Evolutionary conservation across 2,888 invertebrate species (phyloP), one percentile per base, ranked within the genome.

Genomic region (Marasmarcha lunaedactyla): DNA sequence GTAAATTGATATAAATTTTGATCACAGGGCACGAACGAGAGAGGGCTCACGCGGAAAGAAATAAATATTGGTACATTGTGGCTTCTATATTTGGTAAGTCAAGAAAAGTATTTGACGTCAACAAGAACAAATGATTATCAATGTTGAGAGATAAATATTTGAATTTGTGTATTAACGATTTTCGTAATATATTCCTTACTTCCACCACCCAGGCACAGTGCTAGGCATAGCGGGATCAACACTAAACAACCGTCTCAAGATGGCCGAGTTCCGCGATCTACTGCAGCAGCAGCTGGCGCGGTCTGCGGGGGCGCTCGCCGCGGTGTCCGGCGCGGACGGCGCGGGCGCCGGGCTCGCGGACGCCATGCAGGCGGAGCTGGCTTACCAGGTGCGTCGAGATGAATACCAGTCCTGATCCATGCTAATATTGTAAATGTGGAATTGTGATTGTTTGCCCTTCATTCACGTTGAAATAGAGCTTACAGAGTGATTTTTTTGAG

Each of bases 11-110:
- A n/a, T n/a, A n/a, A n/a, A n/a, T n/a, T n/a, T n/a, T n/a, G n/a
- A n/a, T 20, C 7, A 5, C 20, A 20, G 20, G 92, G 12, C 94
- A 95, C 58, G 94, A 95, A 64, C 86, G 91, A 41, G 94, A 95
- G 64, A 70, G 94, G 27, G 89, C 91, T 0, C 90, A 93, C 54
- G 88, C 91, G 2, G 93, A 94, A 63, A 85, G 91, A 41, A 93
- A 93, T 42, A 94, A 94, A 68, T 94, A 94, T 64, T 93, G 93
- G 89, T 90, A 90, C 45, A 86, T 92, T 40, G 88, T 90, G 33
- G 90, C 90, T 4, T 90, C 91, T 3, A 78, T 91, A 48, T 71
- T 89, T 26, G 84, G 84, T 81, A 45, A 70, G 71, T 56, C 20
- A 20, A 7, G 20, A 3, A 20, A 20, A 5, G 20, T 20, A 20